A percentile compares a stretch with the other conserved stretches of the same genome.
phyloP scores from a whole-genome alignment of 2,113 vertebrate species.

The Pelecanoides urinatrix region DNA sequence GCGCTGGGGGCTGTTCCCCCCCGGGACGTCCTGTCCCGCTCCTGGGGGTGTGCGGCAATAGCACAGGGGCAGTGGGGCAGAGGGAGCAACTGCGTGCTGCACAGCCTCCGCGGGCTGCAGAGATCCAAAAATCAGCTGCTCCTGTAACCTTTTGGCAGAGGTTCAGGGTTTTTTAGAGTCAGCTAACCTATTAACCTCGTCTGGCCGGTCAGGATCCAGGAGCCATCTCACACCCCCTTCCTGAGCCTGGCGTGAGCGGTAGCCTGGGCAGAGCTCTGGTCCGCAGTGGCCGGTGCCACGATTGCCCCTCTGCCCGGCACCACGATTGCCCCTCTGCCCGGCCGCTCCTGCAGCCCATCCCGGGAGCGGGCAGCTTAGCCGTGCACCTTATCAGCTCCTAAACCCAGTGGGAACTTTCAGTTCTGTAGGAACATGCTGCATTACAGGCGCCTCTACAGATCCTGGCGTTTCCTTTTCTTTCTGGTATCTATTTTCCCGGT shows the following conservation, averaged over 20 bases:
- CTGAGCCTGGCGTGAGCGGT: neutral
- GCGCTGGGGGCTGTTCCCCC: neutral
- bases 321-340: no score
- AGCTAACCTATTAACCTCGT: neutral
- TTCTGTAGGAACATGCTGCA: accelerated
- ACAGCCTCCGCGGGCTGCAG: neutral
- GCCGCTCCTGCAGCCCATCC: neutral
- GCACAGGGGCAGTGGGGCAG: neutral
- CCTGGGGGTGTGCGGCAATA: accelerated
- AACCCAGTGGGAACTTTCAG: neutral
- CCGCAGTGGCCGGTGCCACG: accelerated
- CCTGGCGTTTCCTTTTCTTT: neutral
- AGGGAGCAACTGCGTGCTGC: accelerated
- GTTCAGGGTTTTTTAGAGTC: neutral
- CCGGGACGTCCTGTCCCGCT: accelerated
- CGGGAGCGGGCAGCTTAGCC: neutral
- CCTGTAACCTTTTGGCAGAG: accelerated
- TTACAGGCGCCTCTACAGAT: accelerated
- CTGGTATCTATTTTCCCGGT: accelerated
- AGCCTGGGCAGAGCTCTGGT: neutral
- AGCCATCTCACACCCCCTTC: neutral
- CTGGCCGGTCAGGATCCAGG: neutral
- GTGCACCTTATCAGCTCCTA: neutral
- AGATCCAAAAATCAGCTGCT: neutral
- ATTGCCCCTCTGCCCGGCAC: neutral